Evolutionary conservation across 1,140 invertebrate genomes (phyloP), one percentile per base, ranked within the genome.

Genomic region (Neodiprion fabricii): DNA sequence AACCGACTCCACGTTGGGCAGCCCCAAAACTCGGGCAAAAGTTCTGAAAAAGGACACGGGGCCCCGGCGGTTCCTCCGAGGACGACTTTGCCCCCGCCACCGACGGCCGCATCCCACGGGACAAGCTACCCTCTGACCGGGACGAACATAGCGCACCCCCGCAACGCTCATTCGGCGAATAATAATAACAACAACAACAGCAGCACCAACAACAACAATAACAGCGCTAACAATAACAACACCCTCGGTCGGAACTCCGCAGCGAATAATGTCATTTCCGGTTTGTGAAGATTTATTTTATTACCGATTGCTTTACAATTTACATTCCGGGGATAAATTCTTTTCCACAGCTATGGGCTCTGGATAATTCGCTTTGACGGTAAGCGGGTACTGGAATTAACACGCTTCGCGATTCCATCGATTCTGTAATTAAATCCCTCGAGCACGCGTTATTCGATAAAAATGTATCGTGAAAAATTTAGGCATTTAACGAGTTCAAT

Each of bases 1-100:
- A 96, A 96, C 88, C 91, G 95, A 72, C 90, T 97, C 78, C 94
- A 95, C 87, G 94, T 95, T 72, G 91, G 91, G 81, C 91, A 91
- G 77, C 88, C 89, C 73, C 84, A 83, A 49, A 76, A 84, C 68
- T 83, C 80, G 71, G 81, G 79, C 74, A 84, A 84, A 77, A 80
- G 78, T 72, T 79, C 84, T 75, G 80, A 79, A 67, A 70, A 75
- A 17, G 78, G 66, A 12, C 14, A 28, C 8, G 74, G 82, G 14
- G 78, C 85, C 40, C 85, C 87, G 47, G 88, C 86, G 71, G 85
- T 83, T 75, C 87, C 82, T 50, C 89, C 89, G n/a, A 89, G 86
- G 71, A 89, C 86, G 73, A 88, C 85, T 73, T 87, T 86, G 74
- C 82, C 86, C 17, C 85, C 82, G 74, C 69, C 73, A 70, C 77